A percentile compares a stretch with the other conserved stretches of the same genome.
Conservation (phyloP, 37 sponge, comb jelly and placozoan genomes). For the Crambe crambe region DNA sequence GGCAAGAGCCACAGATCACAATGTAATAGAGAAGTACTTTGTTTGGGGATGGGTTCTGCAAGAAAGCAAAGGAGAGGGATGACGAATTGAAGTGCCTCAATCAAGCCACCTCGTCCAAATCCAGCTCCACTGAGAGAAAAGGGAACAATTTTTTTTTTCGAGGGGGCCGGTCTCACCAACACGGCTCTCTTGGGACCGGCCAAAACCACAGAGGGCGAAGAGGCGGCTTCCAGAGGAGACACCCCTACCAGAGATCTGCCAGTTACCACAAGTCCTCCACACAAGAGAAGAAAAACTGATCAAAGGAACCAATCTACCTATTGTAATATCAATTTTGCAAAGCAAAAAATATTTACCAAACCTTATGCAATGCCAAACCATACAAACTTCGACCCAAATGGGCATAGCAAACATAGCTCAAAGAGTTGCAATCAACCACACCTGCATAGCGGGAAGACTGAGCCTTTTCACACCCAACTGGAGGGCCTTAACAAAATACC, state of each 20-base stretch:
- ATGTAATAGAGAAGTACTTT: too few relatives aligned
- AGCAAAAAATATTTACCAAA: conserved; percentile 6
- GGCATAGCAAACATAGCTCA: conserved; percentile 4
- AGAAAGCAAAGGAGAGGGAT: conserved; percentile 9
- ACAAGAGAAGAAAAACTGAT: neutral
- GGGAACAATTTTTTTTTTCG: conserved; percentile 18
- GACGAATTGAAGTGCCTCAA: conserved; percentile 12
- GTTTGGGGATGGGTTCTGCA: conserved; percentile 29
- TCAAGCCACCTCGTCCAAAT: neutral
- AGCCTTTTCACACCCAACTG: conserved; percentile 9
- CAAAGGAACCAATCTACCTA: conserved; percentile 2
- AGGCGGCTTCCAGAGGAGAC: conserved; percentile 11
- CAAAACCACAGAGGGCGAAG: neutral
- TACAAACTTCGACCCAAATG: neutral
- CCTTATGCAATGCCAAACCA: conserved; percentile 6
- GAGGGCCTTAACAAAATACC: conserved; percentile 23
- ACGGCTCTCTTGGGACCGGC: neutral
- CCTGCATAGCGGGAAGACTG: conserved; percentile 18
- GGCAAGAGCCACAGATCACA: too few relatives aligned
- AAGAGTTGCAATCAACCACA: conserved; percentile 2
- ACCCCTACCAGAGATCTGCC: neutral
- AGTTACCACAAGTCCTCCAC: neutral
- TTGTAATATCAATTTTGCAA: neutral
- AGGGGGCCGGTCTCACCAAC: conserved; percentile 17
- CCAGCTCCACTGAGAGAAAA: neutral